Evolutionary conservation across 2,888 invertebrate species (phyloP).

Genomic region (Euclidia mi): DNA sequence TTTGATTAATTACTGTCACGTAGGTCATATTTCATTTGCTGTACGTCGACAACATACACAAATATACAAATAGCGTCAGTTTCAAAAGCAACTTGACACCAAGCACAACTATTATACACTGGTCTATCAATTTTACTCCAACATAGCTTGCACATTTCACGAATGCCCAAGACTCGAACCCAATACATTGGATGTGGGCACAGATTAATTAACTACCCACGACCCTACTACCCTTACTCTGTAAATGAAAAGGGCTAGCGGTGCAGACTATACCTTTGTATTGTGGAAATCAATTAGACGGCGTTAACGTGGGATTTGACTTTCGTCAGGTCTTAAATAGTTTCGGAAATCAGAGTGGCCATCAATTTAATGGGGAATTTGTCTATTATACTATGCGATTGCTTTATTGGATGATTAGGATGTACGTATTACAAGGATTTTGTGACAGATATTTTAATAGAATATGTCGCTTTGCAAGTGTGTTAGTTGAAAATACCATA

Average conservation of each 20-base stretch:
- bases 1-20: no score
- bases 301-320: conserved; percentile 22
- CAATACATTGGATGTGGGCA: conserved; percentile 28
- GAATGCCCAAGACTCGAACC: conserved; percentile 12
- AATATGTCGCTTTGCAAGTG: no score
- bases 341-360: conserved; percentile 7
- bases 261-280: conserved; percentile 20
- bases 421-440: no score
- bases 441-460: no score
- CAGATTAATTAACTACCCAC: conserved; percentile 45
- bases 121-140: neutral
- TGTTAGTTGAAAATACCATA: no score
- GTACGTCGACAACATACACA: no score
- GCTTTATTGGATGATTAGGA: neutral
- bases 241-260: conserved; percentile 41
- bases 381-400: neutral
- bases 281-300: conserved; percentile 46
- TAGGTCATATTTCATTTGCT: no score
- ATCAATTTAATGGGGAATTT: conserved; percentile 3
- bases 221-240: conserved; percentile 9
- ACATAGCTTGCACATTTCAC: conserved; percentile 1
- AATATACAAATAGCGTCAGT: no score
- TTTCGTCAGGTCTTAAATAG: conserved; percentile 21
- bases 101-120: no score
- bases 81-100: no score